Evolutionary conservation across 2,888 invertebrate species (phyloP).

Genomic region (Philhelius pedissequus): DNA sequence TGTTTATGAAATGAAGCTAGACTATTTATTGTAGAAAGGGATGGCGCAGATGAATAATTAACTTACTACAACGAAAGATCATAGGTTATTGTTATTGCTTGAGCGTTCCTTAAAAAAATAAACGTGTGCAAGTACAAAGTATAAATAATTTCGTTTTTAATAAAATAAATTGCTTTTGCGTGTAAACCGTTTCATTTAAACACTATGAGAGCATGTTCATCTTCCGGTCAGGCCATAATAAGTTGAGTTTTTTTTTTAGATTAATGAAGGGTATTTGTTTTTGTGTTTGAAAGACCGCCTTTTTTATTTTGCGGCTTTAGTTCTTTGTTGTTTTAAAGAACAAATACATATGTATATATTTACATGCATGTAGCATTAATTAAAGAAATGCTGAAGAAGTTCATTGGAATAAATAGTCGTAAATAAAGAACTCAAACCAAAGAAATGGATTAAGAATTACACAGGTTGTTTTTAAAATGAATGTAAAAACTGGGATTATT

Average conservation of each 20-base stretch:
- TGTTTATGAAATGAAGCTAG: neutral
- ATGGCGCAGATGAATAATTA: neutral
- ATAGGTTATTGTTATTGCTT: neutral
- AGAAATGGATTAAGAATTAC: no score
- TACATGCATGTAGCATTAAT: no score
- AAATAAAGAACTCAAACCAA: no score
- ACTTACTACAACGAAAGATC: neutral
- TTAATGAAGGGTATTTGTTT: no score
- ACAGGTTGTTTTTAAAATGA: no score
- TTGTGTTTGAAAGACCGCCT: no score
- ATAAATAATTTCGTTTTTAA: neutral
- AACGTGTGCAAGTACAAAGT: neutral
- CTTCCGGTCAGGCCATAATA: neutral
- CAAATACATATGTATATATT: no score
- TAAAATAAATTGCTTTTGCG: constrained; percentile 1
- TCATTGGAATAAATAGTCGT: no score
- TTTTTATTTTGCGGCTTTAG: neutral
- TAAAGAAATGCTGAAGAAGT: no score
- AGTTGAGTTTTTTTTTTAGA: neutral
- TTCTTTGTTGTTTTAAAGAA: neutral
- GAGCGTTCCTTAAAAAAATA: neutral
- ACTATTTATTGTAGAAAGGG: neutral
- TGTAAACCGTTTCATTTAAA: neutral
- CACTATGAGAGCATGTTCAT: no score
- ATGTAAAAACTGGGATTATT: no score